These are phyloP conservation scores for Crypturellus tataupa DNA, from an alignment of 2,797 vertebrate genomes.

Conservation along the genomic window DNA sequence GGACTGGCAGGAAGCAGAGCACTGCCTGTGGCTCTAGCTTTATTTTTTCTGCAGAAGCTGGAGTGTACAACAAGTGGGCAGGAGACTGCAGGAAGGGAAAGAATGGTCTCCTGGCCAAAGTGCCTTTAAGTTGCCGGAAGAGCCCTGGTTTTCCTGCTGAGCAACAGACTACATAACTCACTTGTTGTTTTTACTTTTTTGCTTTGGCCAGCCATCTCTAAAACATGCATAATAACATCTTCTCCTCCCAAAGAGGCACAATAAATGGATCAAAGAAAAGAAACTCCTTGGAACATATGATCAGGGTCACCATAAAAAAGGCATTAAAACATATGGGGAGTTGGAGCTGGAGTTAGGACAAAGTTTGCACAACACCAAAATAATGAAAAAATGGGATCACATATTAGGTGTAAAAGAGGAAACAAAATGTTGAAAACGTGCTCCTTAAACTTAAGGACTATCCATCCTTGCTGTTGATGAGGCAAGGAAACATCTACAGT, in stretches of 20 bases:
- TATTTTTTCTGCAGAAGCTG: conserved; percentile 62
- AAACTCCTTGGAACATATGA: background rate
- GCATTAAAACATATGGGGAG: background rate
- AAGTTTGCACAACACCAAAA: background rate
- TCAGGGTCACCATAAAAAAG: background rate
- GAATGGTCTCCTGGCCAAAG: background rate
- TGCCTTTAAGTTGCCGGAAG: conserved; percentile 61
- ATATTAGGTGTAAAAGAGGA: background rate
- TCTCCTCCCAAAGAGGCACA: background rate
- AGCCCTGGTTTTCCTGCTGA: background rate
- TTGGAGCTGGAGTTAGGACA: background rate
- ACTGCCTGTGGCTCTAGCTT: conserved; percentile 29
- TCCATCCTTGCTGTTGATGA: background rate
- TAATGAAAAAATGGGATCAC: background rate
- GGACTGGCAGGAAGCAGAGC: conserved; percentile 64
- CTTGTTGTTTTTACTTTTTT: background rate
- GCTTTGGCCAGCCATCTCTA: background rate
- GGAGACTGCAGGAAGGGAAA: conserved; percentile 52
- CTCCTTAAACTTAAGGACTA: background rate
- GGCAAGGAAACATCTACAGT: rapidly evolving
- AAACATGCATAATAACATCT: background rate
- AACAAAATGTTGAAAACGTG: background rate
- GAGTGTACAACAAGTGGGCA: conserved; percentile 60
- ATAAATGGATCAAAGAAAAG: background rate
- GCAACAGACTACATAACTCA: background rate